Conservation (phyloP, 2,797 vertebrate genomes). For the Poeciliopsis gracilis region DNA sequence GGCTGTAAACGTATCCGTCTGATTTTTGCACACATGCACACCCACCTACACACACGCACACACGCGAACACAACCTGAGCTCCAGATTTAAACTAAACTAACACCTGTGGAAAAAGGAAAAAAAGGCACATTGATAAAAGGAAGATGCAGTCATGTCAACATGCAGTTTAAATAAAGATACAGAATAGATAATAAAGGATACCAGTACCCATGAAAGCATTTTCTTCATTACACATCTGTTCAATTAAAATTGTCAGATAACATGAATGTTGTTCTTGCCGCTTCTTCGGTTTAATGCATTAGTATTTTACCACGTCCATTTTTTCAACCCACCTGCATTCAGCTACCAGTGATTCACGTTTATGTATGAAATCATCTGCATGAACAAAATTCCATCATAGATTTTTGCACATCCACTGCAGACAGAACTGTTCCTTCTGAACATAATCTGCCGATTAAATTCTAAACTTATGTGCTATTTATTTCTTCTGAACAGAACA, state of each 20-base stretch:
- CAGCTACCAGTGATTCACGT: neutral
- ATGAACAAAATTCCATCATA: neutral
- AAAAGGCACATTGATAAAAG: neutral
- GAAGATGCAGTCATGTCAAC: neutral
- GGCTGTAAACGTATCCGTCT: constrained; percentile 31
- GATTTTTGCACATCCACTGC: neutral
- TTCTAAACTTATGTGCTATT: neutral
- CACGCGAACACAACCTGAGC: neutral
- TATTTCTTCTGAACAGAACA: neutral
- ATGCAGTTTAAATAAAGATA: neutral
- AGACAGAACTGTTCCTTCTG: neutral
- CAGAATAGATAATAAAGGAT: neutral
- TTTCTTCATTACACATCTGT: neutral
- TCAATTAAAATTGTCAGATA: neutral
- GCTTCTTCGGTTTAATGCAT: neutral
- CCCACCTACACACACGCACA: neutral
- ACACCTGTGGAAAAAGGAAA: neutral
- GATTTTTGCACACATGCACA: neutral
- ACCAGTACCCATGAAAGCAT: neutral
- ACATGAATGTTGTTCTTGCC: neutral
- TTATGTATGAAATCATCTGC: neutral
- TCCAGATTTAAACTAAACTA: constrained; percentile 20
- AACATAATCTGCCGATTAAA: neutral
- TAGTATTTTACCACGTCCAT: neutral
- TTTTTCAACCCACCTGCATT: neutral